Base-by-base conservation (phyloP, 2,888 invertebrate genomes). In the Nephrotoma flavescens region DNA sequence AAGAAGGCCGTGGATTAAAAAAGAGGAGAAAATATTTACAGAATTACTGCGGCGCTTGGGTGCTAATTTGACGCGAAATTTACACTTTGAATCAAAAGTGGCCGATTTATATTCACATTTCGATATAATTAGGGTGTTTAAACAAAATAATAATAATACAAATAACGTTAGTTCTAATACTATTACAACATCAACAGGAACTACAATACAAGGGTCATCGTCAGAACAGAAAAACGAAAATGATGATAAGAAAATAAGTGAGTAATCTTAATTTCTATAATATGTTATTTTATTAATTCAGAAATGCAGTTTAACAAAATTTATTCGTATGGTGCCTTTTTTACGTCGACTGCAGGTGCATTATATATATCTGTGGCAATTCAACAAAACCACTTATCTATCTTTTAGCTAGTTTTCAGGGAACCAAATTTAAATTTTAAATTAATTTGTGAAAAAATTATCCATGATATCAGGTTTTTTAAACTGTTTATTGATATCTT, bases 1-100 rank as follows among this genome's bases (percentile, higher is more conserved):
- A 87, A 93, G 94, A 42, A 93, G 97, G 87, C 96, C 96, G 7
- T 97, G 97, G 96, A 96, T 98, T 90, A 94, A 95, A 12, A 94
- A 95, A 88, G 97, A 98, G 91, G 96, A 97, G 91, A 94, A 94
- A 89, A 92, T 93, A 0, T 98, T 98, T 92, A 94, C 95, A 0
- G 93, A 94, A 42, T 92, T 94, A 88, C 92, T 97, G 86, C 92
- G 92, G 88, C 93, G 93, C 88, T 91, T 96, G 2, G 95, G 95
- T 84, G 95, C 95, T 3, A 93, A 94, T 88, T 93, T 97, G 86
- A 90, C 92, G 11, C 92, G 95, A 71, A 93, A 92, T 87, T 90
- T 95, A 87, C 95, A 96, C 90, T 96, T 95, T 90, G 91, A 91
- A 84, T 91, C 91, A 88, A 91, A 91, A 89, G 90, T 91, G 52